These are phyloP conservation scores for Trichechus manatus DNA, from an alignment of 2,113 vertebrate species.

Conservation along the genomic window DNA sequence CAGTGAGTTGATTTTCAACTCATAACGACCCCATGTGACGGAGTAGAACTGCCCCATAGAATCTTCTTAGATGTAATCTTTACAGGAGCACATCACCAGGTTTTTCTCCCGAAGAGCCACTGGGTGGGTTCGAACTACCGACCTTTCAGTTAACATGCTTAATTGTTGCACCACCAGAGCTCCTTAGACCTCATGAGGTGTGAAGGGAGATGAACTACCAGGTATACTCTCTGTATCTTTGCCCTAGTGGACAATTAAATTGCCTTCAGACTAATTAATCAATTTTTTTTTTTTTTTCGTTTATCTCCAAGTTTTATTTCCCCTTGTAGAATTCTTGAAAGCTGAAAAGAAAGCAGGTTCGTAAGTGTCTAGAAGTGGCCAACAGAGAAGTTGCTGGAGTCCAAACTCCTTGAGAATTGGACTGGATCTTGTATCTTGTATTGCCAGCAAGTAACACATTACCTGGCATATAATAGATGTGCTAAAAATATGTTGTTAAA, in stretches of 20 bases:
- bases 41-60: too few relatives aligned
- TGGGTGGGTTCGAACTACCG: too few relatives aligned
- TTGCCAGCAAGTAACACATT: not conserved
- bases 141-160: too few relatives aligned
- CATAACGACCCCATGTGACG: too few relatives aligned
- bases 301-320: slow-evolving; percentile 12
- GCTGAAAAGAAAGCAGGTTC: not conserved
- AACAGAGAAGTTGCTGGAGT: not conserved
- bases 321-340: slow-evolving; percentile 22
- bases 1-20: too few relatives aligned
- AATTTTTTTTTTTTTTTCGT: not conserved
- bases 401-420: not conserved
- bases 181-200: not conserved
- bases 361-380: not conserved
- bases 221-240: not conserved
- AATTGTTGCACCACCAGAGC: too few relatives aligned
- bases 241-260: not conserved
- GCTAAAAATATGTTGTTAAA: slow-evolving; percentile 39
- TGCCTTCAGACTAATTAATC: not conserved
- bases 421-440: not conserved
- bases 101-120: too few relatives aligned
- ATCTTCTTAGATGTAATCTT: too few relatives aligned
- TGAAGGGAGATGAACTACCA: not conserved
- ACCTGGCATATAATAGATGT: not conserved
- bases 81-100: too few relatives aligned